A percentile compares a stretch with the other conserved stretches of the same genome.
phyloP scores from a whole-genome alignment of 1,140 invertebrate species.

The Archegozetes longisetosus region DNA sequence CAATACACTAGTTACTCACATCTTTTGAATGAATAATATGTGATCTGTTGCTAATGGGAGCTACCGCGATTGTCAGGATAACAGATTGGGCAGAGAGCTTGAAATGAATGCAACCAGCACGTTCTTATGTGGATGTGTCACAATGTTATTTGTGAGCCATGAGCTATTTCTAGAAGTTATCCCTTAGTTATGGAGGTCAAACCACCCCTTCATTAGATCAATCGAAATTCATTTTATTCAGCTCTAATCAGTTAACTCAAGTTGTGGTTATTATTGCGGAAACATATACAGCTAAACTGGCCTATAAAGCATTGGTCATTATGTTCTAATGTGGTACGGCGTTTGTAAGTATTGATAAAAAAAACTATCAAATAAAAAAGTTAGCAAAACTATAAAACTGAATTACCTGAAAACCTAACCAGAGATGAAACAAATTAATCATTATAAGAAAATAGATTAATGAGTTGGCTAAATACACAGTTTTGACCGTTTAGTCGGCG shows the following conservation, averaged over 20 bases:
- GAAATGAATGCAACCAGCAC: slow-evolving; percentile 92
- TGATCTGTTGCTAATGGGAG: slow-evolving; percentile 93
- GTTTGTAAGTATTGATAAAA: slow-evolving; percentile 62
- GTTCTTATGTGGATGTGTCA: slow-evolving; percentile 75
- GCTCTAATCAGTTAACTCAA: too few species aligned
- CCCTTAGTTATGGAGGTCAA: slow-evolving; percentile 82
- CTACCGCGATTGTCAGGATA: slow-evolving; percentile 81
- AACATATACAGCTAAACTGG: slow-evolving; percentile 55
- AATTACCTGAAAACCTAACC: neutral
- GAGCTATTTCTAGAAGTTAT: slow-evolving; percentile 73
- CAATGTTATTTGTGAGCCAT: slow-evolving; percentile 84
- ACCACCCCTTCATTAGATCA: slow-evolving; percentile 45
- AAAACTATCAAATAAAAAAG: slow-evolving; percentile 57
- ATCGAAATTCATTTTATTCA: neutral
- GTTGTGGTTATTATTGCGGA: slow-evolving; percentile 2
- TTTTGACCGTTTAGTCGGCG: slow-evolving; percentile 23
- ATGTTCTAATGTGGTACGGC: slow-evolving; percentile 88
- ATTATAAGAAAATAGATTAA: too few species aligned
- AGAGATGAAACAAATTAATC: too few species aligned
- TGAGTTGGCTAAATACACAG: too few species aligned
- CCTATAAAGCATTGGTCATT: slow-evolving; percentile 95
- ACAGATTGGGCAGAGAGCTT: slow-evolving; percentile 71
- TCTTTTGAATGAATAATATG: slow-evolving; percentile 95
- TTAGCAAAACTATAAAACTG: slow-evolving; percentile 45
- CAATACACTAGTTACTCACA: slow-evolving; percentile 97